Conservation (phyloP, 2,797 vertebrate species). For the Pangasius sanitwongsei region DNA sequence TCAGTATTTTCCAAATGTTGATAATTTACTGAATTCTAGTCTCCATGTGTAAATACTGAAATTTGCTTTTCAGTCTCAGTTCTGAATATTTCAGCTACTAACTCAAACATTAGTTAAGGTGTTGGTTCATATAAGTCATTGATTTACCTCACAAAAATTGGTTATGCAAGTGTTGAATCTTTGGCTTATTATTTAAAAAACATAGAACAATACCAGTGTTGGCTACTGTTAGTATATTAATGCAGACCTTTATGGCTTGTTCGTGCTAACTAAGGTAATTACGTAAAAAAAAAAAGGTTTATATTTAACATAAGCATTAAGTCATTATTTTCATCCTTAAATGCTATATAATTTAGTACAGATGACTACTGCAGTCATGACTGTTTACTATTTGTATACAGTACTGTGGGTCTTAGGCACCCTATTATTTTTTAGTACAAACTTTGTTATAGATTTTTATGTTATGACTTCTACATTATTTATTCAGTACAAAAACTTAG, state of each 20-base stretch:
- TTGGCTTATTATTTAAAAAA: neutral
- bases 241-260: neutral
- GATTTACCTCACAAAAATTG: neutral
- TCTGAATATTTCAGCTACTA: neutral
- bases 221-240: neutral
- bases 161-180: neutral
- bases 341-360: neutral
- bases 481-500: too few relatives aligned
- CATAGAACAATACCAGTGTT: neutral
- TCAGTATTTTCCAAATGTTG: neutral
- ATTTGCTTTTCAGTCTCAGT: neutral
- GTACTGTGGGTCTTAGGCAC: too few relatives aligned
- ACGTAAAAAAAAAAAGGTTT: too few relatives aligned
- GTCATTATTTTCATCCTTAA: too few relatives aligned
- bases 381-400: neutral
- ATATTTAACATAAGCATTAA: too few relatives aligned
- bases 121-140: neutral
- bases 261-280: neutral
- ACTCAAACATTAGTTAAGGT: neutral
- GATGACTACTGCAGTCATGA: neutral
- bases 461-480: too few relatives aligned
- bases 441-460: too few relatives aligned
- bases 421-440: too few relatives aligned
- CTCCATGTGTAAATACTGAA: neutral
- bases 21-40: neutral